These are phyloP conservation scores for Hirundichthys speculiger DNA, from an alignment of 2,113 vertebrate genomes.

Conservation along the genomic window DNA sequence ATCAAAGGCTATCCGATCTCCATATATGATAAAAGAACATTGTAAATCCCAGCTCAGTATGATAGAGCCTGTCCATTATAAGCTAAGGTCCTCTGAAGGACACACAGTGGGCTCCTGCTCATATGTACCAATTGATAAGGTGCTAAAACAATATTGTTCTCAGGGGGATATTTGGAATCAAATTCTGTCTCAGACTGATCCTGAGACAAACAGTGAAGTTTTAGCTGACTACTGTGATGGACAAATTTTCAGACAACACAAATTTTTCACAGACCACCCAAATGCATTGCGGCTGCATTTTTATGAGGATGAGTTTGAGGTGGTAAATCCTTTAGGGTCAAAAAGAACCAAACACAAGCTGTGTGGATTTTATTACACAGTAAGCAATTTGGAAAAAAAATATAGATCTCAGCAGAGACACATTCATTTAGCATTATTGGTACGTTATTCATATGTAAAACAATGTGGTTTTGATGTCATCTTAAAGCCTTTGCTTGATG, in stretches of 20 bases:
- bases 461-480: background rate
- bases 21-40: background rate
- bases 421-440: background rate
- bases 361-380: background rate
- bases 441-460: background rate
- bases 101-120: background rate
- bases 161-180: background rate
- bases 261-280: no score
- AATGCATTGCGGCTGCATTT: no score
- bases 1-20: slow-evolving; percentile 1
- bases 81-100: no score
- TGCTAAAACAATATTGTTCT: background rate
- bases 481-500: background rate
- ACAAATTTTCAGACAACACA: no score
- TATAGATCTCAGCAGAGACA: background rate
- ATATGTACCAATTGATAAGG: background rate
- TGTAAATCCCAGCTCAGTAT: background rate
- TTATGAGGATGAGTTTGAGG: no score
- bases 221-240: no score
- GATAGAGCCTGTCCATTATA: background rate
- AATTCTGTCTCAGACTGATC: background rate
- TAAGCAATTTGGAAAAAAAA: background rate
- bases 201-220: background rate
- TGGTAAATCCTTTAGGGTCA: no score
- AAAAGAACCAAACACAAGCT: background rate